A percentile compares a stretch with the other conserved stretches of the same genome.
Conservation (phyloP, 2,797 vertebrate species). For the Taenioides sp. region DNA sequence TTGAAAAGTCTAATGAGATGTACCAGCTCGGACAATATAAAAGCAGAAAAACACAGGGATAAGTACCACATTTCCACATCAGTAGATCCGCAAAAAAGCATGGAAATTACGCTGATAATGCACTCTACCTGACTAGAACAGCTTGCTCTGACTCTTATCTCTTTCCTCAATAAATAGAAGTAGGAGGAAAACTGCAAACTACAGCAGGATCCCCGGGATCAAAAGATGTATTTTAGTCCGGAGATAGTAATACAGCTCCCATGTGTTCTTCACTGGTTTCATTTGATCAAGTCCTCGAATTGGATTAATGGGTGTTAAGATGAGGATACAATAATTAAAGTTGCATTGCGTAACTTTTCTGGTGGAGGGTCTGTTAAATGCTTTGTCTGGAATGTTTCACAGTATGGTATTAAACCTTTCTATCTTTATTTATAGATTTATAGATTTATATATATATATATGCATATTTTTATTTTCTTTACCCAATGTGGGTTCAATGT, state of each 20-base stretch:
- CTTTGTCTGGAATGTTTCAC: too few species aligned
- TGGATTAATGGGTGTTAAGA: not conserved
- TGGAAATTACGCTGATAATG: slow-evolving; percentile 29
- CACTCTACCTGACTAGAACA: slow-evolving; percentile 31
- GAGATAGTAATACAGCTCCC: not conserved
- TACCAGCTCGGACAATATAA: slow-evolving; percentile 8
- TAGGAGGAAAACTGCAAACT: slow-evolving; percentile 25
- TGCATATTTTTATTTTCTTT: too few species aligned
- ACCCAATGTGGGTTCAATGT: too few species aligned
- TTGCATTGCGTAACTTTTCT: not conserved
- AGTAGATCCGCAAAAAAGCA: slow-evolving; percentile 26
- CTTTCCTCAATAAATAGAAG: slow-evolving; percentile 48
- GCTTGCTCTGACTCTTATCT: slow-evolving; percentile 38
- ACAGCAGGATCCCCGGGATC: slow-evolving; percentile 29
- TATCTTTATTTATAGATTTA: too few species aligned
- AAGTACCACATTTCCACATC: slow-evolving; percentile 46
- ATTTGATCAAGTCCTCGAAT: not conserved
- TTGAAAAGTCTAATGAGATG: slow-evolving; percentile 36
- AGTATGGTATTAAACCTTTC: too few species aligned
- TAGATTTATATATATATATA: too few species aligned
- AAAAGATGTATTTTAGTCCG: slow-evolving; percentile 25
- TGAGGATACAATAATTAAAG: not conserved
- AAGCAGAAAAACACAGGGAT: slow-evolving; percentile 22
- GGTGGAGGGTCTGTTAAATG: too few species aligned
- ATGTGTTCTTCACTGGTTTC: not conserved